Conservation (phyloP, 2,888 invertebrate species). For the Merodon equestris region DNA sequence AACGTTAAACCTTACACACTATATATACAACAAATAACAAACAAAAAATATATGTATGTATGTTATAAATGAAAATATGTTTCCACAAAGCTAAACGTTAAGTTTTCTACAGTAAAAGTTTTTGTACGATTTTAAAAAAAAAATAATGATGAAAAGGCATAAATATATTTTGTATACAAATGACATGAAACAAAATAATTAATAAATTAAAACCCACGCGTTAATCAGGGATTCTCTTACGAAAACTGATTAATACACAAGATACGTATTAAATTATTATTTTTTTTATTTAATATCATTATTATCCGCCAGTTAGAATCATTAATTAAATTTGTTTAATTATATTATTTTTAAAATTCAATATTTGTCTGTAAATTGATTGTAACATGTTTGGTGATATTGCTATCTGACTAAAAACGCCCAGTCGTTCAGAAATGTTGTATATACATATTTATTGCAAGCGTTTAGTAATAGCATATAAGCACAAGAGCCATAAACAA, state of each 20-base stretch:
- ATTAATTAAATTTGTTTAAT: too few species aligned
- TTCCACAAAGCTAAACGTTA: too few species aligned
- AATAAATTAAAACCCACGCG: slow-evolving; percentile 36
- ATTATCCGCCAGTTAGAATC: too few species aligned
- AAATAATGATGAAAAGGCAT: neutral
- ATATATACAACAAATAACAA: slow-evolving; percentile 2
- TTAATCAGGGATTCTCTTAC: slow-evolving; percentile 31
- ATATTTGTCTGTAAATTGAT: neutral
- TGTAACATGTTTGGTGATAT: neutral
- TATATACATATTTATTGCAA: too few species aligned
- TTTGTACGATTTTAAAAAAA: too few species aligned
- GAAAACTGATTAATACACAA: slow-evolving; percentile 17
- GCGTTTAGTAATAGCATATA: too few species aligned
- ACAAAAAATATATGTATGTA: slow-evolving; percentile 35
- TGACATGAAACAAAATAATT: slow-evolving; percentile 46
- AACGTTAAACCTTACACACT: neutral
- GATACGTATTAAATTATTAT: slow-evolving; percentile 7
- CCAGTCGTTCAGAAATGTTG: too few species aligned
- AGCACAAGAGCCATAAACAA: too few species aligned
- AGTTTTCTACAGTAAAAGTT: too few species aligned
- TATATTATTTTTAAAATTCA: neutral
- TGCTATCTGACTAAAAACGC: too few species aligned
- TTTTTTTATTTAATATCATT: slow-evolving; percentile 38
- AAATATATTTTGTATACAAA: slow-evolving; percentile 69
- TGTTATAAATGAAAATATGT: slow-evolving; percentile 43